A percentile compares a stretch with the other conserved stretches of the same genome.
These are phyloP conservation scores for Sialia sialis DNA, from an alignment of 2,113 vertebrate species.

Conservation along the genomic window DNA sequence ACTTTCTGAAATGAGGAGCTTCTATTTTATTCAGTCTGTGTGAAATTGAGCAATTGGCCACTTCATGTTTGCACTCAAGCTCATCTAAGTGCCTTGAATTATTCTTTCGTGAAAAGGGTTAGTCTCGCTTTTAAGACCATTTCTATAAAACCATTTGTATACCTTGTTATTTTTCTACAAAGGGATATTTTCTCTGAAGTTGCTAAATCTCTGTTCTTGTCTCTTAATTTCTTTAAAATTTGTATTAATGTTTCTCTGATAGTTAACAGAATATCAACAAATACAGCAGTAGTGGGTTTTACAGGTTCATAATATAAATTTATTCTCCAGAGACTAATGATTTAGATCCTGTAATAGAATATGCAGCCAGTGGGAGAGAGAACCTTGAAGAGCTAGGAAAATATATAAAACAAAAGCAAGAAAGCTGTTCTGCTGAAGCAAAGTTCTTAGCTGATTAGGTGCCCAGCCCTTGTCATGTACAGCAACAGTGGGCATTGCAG, in stretches of 20 bases:
- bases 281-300: neutral
- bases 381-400: neutral
- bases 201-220: neutral
- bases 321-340: neutral
- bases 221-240: neutral
- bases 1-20: neutral
- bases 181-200: neutral
- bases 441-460: neutral
- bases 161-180: neutral
- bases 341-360: neutral
- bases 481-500: neutral
- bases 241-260: neutral
- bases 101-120: neutral
- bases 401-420: neutral
- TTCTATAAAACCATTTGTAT: neutral
- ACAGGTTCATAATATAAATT: neutral
- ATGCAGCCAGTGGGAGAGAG: neutral
- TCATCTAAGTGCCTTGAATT: neutral
- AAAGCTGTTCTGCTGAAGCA: neutral
- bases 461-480: neutral
- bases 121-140: neutral
- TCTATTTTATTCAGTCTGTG: neutral
- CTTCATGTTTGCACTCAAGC: neutral
- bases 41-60: neutral
- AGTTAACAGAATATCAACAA: neutral